These are phyloP conservation scores for Mizuhopecten yessoensis DNA, from an alignment of 1,140 invertebrate genomes.

Conservation along the genomic window DNA sequence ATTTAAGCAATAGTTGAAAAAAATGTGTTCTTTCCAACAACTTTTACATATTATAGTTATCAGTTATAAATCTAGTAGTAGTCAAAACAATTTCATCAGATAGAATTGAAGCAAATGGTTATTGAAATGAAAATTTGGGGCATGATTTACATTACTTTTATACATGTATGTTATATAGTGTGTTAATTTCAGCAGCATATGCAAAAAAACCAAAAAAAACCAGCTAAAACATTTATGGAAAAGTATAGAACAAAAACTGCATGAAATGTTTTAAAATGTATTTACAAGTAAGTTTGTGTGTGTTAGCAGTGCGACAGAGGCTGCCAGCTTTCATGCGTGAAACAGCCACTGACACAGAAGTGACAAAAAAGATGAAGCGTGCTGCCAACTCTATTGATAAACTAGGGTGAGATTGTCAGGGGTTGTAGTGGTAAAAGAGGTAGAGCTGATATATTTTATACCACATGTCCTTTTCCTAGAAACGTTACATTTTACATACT, in stretches of 20 bases:
- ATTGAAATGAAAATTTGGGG: too few relatives aligned
- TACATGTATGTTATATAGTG: too few relatives aligned
- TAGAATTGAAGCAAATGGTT: too few relatives aligned
- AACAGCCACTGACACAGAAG: conserved; percentile 90
- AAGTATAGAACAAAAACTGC: not conserved
- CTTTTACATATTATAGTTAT: not conserved
- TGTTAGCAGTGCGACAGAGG: conserved; percentile 85
- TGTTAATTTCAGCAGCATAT: not conserved
- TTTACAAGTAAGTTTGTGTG: not conserved
- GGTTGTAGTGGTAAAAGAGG: not conserved
- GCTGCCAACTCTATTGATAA: conserved; percentile 91
- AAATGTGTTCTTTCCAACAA: too few relatives aligned
- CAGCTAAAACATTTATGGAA: not conserved
- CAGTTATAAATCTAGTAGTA: not conserved
- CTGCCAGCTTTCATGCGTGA: conserved; percentile 90
- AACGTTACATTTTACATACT: too few relatives aligned
- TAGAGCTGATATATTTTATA: not conserved
- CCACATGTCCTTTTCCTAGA: too few relatives aligned
- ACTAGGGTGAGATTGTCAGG: conserved; percentile 84
- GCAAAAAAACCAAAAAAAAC: not conserved
- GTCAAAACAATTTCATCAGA: too few relatives aligned
- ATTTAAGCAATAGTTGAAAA: too few relatives aligned
- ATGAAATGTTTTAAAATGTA: too few relatives aligned
- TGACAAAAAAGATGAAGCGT: conserved; percentile 90
- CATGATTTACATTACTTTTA: too few relatives aligned